Base-by-base conservation (phyloP, 1,140 invertebrate species). In the Trichonephila clavipes region DNA sequence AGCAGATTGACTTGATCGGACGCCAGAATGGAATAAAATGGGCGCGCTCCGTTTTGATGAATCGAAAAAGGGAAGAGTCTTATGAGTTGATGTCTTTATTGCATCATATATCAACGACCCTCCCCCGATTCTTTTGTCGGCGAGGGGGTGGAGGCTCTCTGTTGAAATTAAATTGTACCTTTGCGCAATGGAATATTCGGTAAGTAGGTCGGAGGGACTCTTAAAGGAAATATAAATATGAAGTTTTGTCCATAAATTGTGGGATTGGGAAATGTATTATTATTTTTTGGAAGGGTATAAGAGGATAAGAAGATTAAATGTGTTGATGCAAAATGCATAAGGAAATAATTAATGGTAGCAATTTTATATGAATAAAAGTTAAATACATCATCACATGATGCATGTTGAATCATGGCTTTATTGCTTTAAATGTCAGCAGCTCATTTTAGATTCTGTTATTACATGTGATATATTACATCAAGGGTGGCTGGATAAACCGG, bases 61-160 rank as follows among this genome's bases (percentile, higher is more conserved):
- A 88, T 88, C 21, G 86, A 66, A 64, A 64, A 88, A 64, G 86
- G 18, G 86, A 24, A 62, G 86, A 66, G 61, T 88, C 86, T 88
- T 88, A 88, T 88, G 62, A 66, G 86, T 66, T 66, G 59, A 62
- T 88, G 86, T 88, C 86, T 88, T 88, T 66, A 88, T 88, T 88
- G 86, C 86, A n/a, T 66, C 86, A 34, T 88, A 88, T 64, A 88
- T 88, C 86, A 88, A 62, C 40, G 34, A 28, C 21, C 28, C 58
- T 16, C 44, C 83, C 83, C 14, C 83, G 14, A 18, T 77, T 40
- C 10, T 18, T 18, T 77, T 77, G 72, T 77, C 7, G 34, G 24
- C 24, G 16, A 34, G 3, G 28, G 34, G 34, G 28, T 18, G 34
- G 28, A 40, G 14, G 28, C 28, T 21, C 62, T 64, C 62, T 64